Evolutionary conservation across 30 jellyfish, hydroid and myxozoan genomes (phyloP), one percentile per base, ranked within the genome.

Genomic region (Cassiopea andromeda): DNA sequence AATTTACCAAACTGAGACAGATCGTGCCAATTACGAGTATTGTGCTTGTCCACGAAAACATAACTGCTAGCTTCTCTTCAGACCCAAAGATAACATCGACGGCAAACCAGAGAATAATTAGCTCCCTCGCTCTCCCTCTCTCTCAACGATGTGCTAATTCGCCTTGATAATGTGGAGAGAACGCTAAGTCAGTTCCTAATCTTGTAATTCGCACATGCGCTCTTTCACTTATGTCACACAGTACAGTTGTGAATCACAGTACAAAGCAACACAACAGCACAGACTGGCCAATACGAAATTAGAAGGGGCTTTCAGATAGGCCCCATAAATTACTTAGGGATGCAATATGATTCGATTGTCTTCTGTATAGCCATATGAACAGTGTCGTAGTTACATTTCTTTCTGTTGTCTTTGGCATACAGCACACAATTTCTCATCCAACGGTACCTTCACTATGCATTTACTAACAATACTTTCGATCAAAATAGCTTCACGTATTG

Each of bases 131-230:
- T 27, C 38, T 27, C 0, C 38, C 76, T 68, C 82, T 46, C 83
- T 45, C 72, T 81, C 90, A 67, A 81, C 81, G 13, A 81, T 68
- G 90, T 81, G 90, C 46, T 81, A 81, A 81, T 81, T 69, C 75
- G 12, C 71, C 49, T 60, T 81, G 45, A 80, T 60, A 18, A 44
- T 80, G 89, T 48, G 89, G 80, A 46, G 89, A 80, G 48, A 19
- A 48, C 72, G n/a, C 82, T 81, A 45, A 61, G 90, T 78, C 73
- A 47, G 48, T 49, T 10, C 69, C 68, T 81, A 81, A 81, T 73
- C 72, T 50, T 59, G 67, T 81, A 81, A 14, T 46, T 48, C 57
- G 90, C 90, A 81, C 90, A 81, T 81, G 90, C 90, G 90, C 90
- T 44, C 46, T 18, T n/a, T 5, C 49, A 18, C 16, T 16, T 67